Conservation (phyloP, 1,140 invertebrate genomes). For the Whitmania pigra region DNA sequence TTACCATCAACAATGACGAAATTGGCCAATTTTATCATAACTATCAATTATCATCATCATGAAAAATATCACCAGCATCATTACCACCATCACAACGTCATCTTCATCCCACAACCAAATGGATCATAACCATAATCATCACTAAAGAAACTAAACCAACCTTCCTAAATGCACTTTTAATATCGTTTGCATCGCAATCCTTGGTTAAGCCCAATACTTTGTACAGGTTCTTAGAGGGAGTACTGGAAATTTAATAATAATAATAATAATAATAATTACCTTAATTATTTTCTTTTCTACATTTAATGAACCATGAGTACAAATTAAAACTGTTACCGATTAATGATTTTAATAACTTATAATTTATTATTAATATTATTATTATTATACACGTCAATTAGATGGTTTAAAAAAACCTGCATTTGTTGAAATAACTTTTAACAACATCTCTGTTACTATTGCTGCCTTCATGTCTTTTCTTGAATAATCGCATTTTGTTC, state of each 20-base stretch:
- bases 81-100: neutral
- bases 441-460: no score
- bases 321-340: no score
- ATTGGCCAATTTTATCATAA: no score
- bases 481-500: no score
- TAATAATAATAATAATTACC: neutral
- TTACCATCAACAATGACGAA: no score
- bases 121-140: neutral
- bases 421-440: no score
- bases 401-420: no score
- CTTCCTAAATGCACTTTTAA: constrained; percentile 39
- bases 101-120: neutral
- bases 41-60: neutral
- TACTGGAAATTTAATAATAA: constrained; percentile 23
- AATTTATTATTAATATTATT: no score
- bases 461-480: no score
- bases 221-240: constrained; percentile 33
- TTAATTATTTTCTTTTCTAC: neutral
- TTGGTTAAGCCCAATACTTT: constrained; percentile 33
- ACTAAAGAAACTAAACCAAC: constrained; percentile 26
- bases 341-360: no score
- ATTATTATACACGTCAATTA: no score
- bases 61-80: neutral
- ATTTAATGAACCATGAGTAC: no score
- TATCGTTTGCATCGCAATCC: constrained; percentile 32